Evolutionary conservation across 2,888 invertebrate species (phyloP), one percentile per base, ranked within the genome.

Genomic region (Dynastes grantii): DNA sequence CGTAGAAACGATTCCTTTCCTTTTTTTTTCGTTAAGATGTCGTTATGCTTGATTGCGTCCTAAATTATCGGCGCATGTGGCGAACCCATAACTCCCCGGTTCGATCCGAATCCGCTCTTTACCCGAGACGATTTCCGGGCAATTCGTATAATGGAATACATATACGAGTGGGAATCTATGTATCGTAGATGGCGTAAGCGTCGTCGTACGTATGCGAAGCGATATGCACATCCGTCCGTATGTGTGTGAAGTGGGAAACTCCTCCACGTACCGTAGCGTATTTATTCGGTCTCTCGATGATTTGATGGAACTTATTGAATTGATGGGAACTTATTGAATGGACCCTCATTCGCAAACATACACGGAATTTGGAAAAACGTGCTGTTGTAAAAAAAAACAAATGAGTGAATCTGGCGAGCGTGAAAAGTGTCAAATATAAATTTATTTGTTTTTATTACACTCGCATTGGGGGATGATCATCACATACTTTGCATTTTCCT

Each of bases 21-120:
- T 16, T 51, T 68, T 68, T 68, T 22, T 58, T 45, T 11, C 68
- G 51, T 68, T 68, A 68, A 68, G 68, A 51, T 68, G 29, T 68
- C 68, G 68, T 68, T 68, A 68, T 68, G 68, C 51, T 68, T 68
- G 68, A 68, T 68, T 68, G 68, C 68, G 68, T 68, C 51, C 68
- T 68, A 68, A 68, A 68, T 68, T 68, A 68, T 68, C 68, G 68
- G n/a, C 68, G 68, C 68, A 51, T 68, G 68, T 68, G 68, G 29
- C 68, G 51, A 68, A 51, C 51, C 29, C 32, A 68, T 68, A 68
- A 68, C 51, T 68, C 40, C 9, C 55, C 22, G 68, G 22, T 68
- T 51, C 51, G 51, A 68, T 27, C 51, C 29, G 29, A 51, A 51
- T 22, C 68, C 27, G 29, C 29, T 51, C 51, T 68, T 68, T 51